Conservation (phyloP, 2,888 invertebrate genomes). For the Netelia virgata region DNA sequence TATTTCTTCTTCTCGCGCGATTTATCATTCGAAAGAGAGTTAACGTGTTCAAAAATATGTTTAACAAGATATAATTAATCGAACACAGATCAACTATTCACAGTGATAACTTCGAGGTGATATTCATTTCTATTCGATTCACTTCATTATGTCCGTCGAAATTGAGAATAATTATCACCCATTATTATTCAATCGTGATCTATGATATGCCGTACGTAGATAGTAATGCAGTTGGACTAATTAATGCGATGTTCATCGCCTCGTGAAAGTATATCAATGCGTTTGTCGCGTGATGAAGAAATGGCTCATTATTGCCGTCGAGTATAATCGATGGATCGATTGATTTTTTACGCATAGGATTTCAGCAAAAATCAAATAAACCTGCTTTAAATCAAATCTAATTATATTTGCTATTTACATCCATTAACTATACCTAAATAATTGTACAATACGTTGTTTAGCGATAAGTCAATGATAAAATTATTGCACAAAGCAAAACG, state of each 20-base stretch:
- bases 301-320: neutral
- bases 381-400: too few relatives aligned
- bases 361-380: too few relatives aligned
- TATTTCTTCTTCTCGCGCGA: too few relatives aligned
- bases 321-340: constrained; percentile 9
- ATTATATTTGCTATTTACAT: too few relatives aligned
- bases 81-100: neutral
- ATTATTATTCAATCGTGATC: constrained; percentile 13
- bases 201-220: constrained; percentile 3
- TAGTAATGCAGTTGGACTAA: constrained; percentile 14
- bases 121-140: neutral
- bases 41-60: neutral
- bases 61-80: neutral
- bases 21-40: neutral
- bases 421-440: too few relatives aligned
- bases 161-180: constrained; percentile 21
- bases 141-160: neutral
- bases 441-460: too few relatives aligned
- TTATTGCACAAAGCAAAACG: too few relatives aligned
- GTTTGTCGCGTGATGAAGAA: neutral
- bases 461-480: too few relatives aligned
- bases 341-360: neutral
- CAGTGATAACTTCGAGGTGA: constrained; percentile 3
- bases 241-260: constrained; percentile 10
- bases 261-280: constrained; percentile 12